Evolutionary conservation across 1,140 invertebrate genomes (phyloP), one percentile per base, ranked within the genome.

Genomic region (Grapholita molesta): DNA sequence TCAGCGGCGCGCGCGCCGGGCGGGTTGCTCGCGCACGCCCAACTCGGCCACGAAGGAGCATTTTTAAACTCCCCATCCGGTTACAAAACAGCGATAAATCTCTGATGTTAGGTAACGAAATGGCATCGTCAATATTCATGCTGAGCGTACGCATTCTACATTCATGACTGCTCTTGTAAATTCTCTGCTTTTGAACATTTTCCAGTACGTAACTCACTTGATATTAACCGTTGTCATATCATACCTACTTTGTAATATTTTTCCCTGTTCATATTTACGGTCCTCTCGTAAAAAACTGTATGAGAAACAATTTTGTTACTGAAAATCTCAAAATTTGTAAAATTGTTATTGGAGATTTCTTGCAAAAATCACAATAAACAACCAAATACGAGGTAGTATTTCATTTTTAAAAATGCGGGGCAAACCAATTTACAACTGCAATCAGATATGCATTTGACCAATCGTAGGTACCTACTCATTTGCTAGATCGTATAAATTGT

Each of bases 41-140:
- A 80, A 86, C 85, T 83, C 73, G 75, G 67, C 79, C 85, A 75
- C 82, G 67, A 78, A 81, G 83, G 80, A 84, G 72, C 77, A 74
- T 82, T 86, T 90, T 88, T 82, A 80, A 90, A 84, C 76, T 84
- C 80, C 78, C 84, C 72, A 70, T 76, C 71, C 73, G 74, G 77
- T 70, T 73, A 72, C 77, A 82, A 86, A 83, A 80, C 77, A 74
- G 77, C 83, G 78, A 83, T 86, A 87, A 85, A 87, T 85, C 81
- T 28, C 25, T 61, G 55, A 8, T 83, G 77, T 79, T 80, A 81
- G 75, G 72, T 70, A 80, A 77, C 75, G 75, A 86, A 88, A 91
- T 90, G 85, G 88, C 80, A 82, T 82, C 79, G 81, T 86, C 82
- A 83, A 91, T 87, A 91, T 90, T 89, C 82, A 90, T 83, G 79